Percentiles rank a stretch among this genome's conserved stretches.
Conservation (phyloP, 1,140 invertebrate species). For the Drosophila nebulosa region DNA sequence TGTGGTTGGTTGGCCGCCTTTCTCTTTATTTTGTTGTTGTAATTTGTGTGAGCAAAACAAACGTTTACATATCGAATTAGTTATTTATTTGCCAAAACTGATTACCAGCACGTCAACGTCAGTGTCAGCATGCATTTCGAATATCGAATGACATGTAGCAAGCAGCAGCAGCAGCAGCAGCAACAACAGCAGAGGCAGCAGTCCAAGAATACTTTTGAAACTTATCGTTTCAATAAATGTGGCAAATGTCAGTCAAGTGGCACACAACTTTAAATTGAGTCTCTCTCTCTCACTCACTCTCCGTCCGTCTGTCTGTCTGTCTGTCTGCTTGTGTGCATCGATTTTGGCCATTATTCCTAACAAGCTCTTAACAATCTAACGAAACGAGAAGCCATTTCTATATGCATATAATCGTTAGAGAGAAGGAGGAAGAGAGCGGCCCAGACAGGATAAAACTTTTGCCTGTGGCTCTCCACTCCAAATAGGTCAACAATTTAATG, state of each 20-base stretch:
- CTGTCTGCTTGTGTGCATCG: constrained; percentile 29
- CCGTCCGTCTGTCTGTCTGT: constrained; percentile 4
- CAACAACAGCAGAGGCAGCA: too few species aligned
- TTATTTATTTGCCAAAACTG: constrained; percentile 38
- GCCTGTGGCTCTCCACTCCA: constrained; percentile 10
- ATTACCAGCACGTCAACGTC: constrained; percentile 12
- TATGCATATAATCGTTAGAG: constrained; percentile 18
- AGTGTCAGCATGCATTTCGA: neutral
- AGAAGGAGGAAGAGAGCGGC: neutral
- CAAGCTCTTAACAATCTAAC: constrained; percentile 45
- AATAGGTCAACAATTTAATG: constrained; percentile 52
- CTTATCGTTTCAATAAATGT: constrained; percentile 5
- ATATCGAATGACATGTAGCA: neutral
- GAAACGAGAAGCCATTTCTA: constrained; percentile 11
- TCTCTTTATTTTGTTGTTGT: constrained; percentile 23
- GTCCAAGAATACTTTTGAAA: too few species aligned
- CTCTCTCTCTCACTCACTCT: neutral
- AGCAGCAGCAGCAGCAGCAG: too few species aligned
- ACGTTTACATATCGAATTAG: constrained; percentile 45
- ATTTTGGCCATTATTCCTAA: constrained; percentile 60
- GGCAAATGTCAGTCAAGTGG: neutral
- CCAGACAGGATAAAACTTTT: constrained; percentile 16
- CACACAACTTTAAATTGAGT: constrained; percentile 15
- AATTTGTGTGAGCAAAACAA: constrained; percentile 26
- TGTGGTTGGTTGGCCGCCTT: constrained; percentile 18